Base-by-base conservation (phyloP, 2,888 invertebrate genomes). In the Stenodema calcarata region DNA sequence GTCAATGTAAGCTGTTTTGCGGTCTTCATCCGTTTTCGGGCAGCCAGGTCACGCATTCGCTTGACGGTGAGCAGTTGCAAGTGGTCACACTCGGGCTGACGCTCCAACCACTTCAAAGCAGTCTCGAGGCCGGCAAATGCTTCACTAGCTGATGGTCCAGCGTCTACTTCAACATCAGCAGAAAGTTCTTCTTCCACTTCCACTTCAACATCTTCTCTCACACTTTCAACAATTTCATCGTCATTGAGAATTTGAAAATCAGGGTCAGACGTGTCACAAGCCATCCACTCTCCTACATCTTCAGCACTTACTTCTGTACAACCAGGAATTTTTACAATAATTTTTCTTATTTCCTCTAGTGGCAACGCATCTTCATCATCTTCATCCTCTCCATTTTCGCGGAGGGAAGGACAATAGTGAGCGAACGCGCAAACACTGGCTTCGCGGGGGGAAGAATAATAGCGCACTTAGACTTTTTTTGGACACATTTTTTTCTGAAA, bases 181-280 rank as follows among this genome's bases (percentile, higher is more conserved):
- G 70, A 70, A 83, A 83, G 83, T 23, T 82, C 82, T 70, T 82
- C 70, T 41, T 78, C 86, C 54, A 84, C 86, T 84, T 76, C 73
- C 70, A 87, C 84, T 35, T 75, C 85, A 18, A n/a, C n/a, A n/a
- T 96, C 97, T 90, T 96, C 95, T 0, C 99, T 99, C 79, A 99
- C 94, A 91, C 98, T 98, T 91, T 99, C 99, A n/a, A 99, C 98
- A 90, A 99, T 94, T 50, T 99, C 99, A 86, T 88, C 86, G 80
- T 86, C 86, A 47, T 89, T 88, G 54, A 88, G 69, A 84, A 88
- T 89, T 80, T 88, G 86, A 69, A 88, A 88, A 23, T 85, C 88
- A 86, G 83, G 87, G 84, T 88, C 88, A 30, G 86, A 86, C 50
- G 76, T 80, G 70, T 89, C 89, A 87, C 86, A 87, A 69, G 28